Conservation (phyloP, 2,797 vertebrate genomes). For the Melopsittacus undulatus region DNA sequence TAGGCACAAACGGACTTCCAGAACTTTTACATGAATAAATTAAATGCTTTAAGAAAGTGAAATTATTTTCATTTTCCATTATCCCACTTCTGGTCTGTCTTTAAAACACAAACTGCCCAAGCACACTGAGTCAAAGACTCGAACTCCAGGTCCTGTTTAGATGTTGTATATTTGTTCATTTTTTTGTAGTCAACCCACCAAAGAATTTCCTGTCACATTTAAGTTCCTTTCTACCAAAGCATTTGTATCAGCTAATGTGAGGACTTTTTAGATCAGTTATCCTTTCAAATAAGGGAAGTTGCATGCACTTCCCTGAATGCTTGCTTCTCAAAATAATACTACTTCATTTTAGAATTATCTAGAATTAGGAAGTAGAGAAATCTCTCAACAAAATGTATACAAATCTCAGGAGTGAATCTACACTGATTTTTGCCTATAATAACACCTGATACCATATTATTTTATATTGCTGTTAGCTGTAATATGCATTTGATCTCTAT, state of each 20-base stretch:
- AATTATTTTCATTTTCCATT: background rate
- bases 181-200: background rate
- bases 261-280: background rate
- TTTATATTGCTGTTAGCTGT: background rate
- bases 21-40: background rate
- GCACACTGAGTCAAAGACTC: background rate
- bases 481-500: background rate
- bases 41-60: background rate
- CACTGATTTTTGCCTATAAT: background rate
- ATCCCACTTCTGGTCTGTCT: fast-evolving
- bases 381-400: background rate
- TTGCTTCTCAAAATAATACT: background rate
- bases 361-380: background rate
- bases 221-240: background rate
- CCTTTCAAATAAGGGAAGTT: background rate
- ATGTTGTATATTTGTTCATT: background rate
- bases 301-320: background rate
- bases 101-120: background rate
- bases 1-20: background rate
- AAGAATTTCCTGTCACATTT: background rate
- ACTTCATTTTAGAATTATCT: background rate
- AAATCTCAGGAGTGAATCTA: background rate
- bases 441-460: background rate
- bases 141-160: background rate
- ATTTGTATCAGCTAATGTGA: background rate